phyloP scores from a whole-genome alignment of 2,113 vertebrate species.

The Brachyistius frenatus region DNA sequence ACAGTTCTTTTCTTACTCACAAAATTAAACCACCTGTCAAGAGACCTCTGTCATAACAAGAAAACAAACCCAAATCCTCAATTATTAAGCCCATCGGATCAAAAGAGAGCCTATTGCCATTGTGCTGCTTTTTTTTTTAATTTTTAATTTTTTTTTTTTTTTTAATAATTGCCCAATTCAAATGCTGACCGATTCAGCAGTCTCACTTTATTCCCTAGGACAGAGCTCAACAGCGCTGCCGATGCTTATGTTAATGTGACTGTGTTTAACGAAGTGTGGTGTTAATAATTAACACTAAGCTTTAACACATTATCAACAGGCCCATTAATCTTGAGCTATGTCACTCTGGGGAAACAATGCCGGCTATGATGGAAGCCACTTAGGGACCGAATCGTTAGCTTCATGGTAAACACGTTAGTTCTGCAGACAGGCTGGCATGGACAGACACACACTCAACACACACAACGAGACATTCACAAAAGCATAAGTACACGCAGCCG shows the following conservation, averaged over 20 bases:
- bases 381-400: slow-evolving; percentile 28
- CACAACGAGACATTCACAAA: not conserved
- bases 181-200: slow-evolving; percentile 52
- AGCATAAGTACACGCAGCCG: slow-evolving; percentile 11
- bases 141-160: not conserved
- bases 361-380: slow-evolving; percentile 56
- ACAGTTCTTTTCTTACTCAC: not conserved
- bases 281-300: slow-evolving; percentile 77
- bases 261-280: slow-evolving; percentile 67
- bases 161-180: slow-evolving; percentile 12
- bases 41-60: not conserved
- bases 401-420: slow-evolving; percentile 31
- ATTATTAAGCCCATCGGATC: slow-evolving; percentile 15
- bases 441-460: not conserved
- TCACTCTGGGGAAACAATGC: slow-evolving; percentile 70
- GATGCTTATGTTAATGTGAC: slow-evolving; percentile 62
- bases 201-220: slow-evolving; percentile 29
- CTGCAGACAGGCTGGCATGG: not conserved
- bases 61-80: slow-evolving; percentile 15
- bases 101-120: not conserved
- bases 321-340: slow-evolving; percentile 71
- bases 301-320: slow-evolving; percentile 72
- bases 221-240: slow-evolving; percentile 33
- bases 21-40: slow-evolving; percentile 12
- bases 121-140: not conserved